Evolutionary conservation across 2,113 vertebrate species (phyloP).

Genomic region (Coptodon bakossiorum): DNA sequence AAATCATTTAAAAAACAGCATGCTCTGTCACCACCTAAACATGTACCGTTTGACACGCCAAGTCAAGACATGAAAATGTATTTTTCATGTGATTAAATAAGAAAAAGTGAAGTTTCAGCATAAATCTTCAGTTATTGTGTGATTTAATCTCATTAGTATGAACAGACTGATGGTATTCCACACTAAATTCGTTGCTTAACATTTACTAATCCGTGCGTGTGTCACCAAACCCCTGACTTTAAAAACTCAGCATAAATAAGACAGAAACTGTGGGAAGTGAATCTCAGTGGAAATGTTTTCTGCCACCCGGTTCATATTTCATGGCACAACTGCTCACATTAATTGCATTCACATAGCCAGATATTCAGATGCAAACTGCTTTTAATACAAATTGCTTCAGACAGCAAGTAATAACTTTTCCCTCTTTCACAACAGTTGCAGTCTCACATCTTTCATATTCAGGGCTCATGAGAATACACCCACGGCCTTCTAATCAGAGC

Average conservation of each 20-base stretch:
- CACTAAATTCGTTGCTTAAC: slow-evolving; percentile 37
- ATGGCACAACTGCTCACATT: slow-evolving; percentile 48
- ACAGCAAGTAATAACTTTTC: slow-evolving; percentile 62
- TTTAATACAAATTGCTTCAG: slow-evolving; percentile 69
- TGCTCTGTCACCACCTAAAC: background rate
- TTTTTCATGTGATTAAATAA: background rate
- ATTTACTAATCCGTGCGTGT: slow-evolving; percentile 12
- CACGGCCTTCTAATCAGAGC: slow-evolving; percentile 53
- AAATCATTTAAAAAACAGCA: background rate
- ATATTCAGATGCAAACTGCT: slow-evolving; percentile 57
- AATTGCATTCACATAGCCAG: slow-evolving; percentile 56
- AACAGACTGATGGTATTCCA: slow-evolving; percentile 7
- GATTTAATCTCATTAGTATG: slow-evolving; percentile 25
- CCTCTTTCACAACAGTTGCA: slow-evolving; percentile 43
- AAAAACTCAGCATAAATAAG: slow-evolving; percentile 45
- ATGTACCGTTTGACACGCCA: background rate
- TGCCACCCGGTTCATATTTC: slow-evolving; percentile 56
- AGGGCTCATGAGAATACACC: slow-evolving; percentile 39
- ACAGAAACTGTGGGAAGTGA: slow-evolving; percentile 4
- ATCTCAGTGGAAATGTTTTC: slow-evolving; percentile 38
- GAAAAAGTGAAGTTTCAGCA: background rate
- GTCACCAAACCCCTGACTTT: slow-evolving; percentile 50
- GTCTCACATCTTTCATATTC: slow-evolving; percentile 52
- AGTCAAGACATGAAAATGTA: background rate
- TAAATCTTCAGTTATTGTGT: background rate